A percentile compares a stretch with the other conserved stretches of the same genome.
Evolutionary conservation across 2,888 invertebrate genomes (phyloP).

Genomic region (Dinocampus coccinellae): DNA sequence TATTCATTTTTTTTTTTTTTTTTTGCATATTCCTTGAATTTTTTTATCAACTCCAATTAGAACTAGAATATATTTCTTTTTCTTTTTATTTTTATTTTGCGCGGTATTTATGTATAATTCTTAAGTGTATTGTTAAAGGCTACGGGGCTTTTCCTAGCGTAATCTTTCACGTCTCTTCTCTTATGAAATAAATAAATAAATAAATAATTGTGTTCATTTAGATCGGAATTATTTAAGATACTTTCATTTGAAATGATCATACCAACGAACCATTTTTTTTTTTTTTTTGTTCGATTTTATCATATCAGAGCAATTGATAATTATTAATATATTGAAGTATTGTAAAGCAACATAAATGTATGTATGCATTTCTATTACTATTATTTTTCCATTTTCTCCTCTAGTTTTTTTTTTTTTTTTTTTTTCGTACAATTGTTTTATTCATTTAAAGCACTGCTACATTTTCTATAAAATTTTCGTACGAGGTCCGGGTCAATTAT

Average conservation of each 20-base stretch:
- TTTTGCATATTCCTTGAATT: not conserved
- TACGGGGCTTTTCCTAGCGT: not conserved
- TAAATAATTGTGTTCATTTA: too few relatives aligned
- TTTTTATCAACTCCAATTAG: constrained; percentile 14
- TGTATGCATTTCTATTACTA: constrained; percentile 18
- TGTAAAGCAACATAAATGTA: too few relatives aligned
- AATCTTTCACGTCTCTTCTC: not conserved
- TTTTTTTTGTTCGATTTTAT: not conserved
- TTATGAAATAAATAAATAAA: too few relatives aligned
- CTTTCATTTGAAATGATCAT: too few relatives aligned
- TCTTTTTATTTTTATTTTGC: constrained; percentile 43
- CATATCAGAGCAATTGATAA: too few relatives aligned
- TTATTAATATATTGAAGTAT: too few relatives aligned
- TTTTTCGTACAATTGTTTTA: constrained; percentile 6
- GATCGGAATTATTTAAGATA: too few relatives aligned
- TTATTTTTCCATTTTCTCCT: constrained; percentile 36
- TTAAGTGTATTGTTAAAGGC: constrained; percentile 8
- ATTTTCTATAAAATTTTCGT: constrained; percentile 17
- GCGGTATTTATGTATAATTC: constrained; percentile 53
- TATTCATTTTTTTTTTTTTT: constrained; percentile 22
- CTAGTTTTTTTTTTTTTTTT: not conserved
- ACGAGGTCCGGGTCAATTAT: constrained; percentile 34
- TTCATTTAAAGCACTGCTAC: constrained; percentile 32
- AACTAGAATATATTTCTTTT: constrained; percentile 17
- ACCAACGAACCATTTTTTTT: too few relatives aligned